Conservation (phyloP, 2,888 invertebrate genomes). For the Hartigia nigra region DNA sequence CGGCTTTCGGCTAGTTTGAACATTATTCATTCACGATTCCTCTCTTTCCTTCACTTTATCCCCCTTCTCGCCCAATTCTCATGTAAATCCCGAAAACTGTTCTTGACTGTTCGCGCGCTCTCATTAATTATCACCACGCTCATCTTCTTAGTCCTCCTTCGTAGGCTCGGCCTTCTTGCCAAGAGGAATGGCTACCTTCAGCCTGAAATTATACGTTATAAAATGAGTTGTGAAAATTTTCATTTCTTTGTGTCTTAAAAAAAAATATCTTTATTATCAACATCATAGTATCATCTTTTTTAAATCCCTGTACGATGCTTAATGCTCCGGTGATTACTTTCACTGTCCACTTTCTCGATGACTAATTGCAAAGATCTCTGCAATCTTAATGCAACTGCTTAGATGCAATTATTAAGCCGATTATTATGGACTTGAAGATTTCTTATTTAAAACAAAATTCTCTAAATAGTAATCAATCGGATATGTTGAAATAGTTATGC, state of each 20-base stretch:
- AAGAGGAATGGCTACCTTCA: slow-evolving; percentile 88
- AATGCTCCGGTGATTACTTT: background rate
- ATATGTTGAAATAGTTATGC: background rate
- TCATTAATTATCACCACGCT: background rate
- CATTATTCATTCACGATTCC: background rate
- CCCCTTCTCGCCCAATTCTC: slow-evolving; percentile 4
- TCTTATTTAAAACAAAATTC: background rate
- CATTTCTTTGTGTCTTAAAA: background rate
- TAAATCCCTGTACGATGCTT: background rate
- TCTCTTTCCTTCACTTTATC: background rate
- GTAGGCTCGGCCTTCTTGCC: slow-evolving; percentile 87
- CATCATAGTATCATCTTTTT: background rate
- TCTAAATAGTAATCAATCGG: background rate
- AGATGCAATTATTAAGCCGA: background rate
- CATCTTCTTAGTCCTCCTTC: slow-evolving; percentile 80
- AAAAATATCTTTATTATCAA: background rate
- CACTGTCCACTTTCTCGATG: background rate
- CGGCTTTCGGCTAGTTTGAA: background rate
- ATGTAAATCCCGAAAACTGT: background rate
- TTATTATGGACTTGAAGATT: background rate
- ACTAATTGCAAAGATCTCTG: background rate
- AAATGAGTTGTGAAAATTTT: background rate
- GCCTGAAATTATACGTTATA: slow-evolving; percentile 69
- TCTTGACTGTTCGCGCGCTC: background rate
- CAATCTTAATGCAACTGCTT: background rate